phyloP scores from a whole-genome alignment of 2,113 vertebrate species.

The Aphelocoma coerulescens region DNA sequence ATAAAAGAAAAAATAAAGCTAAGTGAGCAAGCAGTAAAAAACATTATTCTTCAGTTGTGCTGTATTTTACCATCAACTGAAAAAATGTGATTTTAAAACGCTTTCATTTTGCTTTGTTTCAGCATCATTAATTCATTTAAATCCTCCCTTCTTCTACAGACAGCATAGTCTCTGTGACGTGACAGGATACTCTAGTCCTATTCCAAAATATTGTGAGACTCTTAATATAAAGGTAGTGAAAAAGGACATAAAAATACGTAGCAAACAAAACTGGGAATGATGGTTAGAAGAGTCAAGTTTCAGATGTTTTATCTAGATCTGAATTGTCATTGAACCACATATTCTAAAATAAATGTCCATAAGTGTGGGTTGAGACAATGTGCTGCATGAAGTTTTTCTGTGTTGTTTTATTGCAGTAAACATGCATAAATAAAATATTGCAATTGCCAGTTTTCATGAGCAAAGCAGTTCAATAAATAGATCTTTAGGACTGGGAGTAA shows the following conservation, averaged over 20 bases:
- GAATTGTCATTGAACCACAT: not conserved
- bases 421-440: not conserved
- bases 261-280: not conserved
- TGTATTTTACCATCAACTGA: not conserved
- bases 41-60: not conserved
- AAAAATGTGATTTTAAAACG: not conserved
- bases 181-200: not conserved
- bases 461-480: not conserved
- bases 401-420: not conserved
- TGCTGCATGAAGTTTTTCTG: not conserved
- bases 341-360: not conserved
- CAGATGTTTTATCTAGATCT: not conserved
- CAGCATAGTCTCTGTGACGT: not conserved
- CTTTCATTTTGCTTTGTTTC: not conserved
- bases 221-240: not conserved
- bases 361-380: not conserved
- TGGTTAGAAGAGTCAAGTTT: not conserved
- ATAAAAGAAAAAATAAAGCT: not conserved
- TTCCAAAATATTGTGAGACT: not conserved
- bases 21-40: not conserved
- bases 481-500: not conserved
- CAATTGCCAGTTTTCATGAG: not conserved
- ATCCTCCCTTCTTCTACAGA: not conserved
- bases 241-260: not conserved
- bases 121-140: not conserved